phyloP scores from a whole-genome alignment of 1,140 invertebrate genomes.

The Drosophila busckii region DNA sequence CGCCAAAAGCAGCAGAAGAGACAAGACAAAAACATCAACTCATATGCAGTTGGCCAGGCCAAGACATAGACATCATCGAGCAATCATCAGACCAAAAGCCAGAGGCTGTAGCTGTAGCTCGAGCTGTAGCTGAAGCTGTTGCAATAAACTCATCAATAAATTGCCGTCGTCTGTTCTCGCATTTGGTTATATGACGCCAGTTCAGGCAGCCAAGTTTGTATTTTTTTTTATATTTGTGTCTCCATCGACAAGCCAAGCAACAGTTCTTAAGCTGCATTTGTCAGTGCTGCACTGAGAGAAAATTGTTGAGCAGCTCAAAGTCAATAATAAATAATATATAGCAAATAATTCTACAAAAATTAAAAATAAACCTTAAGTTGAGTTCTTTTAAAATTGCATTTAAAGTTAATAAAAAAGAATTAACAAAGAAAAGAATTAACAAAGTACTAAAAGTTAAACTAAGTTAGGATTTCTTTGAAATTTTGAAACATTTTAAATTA shows the following conservation, averaged over 20 bases:
- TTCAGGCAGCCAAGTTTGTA: constrained; percentile 32
- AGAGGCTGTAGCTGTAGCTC: constrained; percentile 1
- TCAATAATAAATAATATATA: no score
- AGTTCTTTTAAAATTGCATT: no score
- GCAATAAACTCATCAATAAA: constrained; percentile 79
- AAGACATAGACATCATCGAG: constrained; percentile 68
- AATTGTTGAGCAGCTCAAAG: no score
- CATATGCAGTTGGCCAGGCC: constrained; percentile 36
- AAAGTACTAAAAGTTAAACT: no score
- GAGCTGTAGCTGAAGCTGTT: constrained; percentile 24
- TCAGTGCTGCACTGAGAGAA: no score
- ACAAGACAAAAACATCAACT: constrained; percentile 35
- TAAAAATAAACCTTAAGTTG: no score
- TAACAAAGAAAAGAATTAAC: no score
- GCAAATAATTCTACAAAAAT: no score
- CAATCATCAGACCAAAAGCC: constrained; percentile 29
- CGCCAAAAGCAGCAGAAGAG: constrained; percentile 6
- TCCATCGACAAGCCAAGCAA: no score
- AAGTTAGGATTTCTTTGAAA: no score
- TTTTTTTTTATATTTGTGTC: constrained; percentile 15
- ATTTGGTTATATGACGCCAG: constrained; percentile 42
- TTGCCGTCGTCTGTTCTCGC: constrained; percentile 63
- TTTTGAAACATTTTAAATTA: no score
- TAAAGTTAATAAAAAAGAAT: no score
- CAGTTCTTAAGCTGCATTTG: constrained; percentile 1